Percentiles rank a stretch among this genome's conserved stretches.
Evolutionary conservation across 2,113 vertebrate species (phyloP).

Genomic region (Hirundichthys speculiger): DNA sequence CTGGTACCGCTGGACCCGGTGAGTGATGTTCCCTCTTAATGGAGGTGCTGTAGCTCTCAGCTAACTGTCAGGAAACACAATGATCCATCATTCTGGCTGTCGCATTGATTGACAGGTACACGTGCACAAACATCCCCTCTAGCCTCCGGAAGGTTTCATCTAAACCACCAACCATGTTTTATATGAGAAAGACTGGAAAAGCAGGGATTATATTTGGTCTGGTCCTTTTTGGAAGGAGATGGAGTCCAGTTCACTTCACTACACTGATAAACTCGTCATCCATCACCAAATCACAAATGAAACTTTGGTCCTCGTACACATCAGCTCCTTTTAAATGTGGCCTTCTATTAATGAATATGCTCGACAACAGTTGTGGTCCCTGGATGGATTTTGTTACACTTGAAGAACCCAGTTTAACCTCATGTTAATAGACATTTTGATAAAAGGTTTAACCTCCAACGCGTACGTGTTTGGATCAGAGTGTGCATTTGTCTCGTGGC

Average conservation of each 20-base stretch:
- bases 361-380: constrained; percentile 25
- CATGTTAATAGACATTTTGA: constrained; percentile 58
- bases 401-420: constrained; percentile 41
- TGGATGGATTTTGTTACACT: constrained; percentile 53
- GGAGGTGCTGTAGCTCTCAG: constrained; percentile 60
- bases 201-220: constrained; percentile 1
- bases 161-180: neutral
- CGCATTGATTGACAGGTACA: constrained; percentile 64
- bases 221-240: constrained; percentile 5
- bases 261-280: constrained; percentile 43
- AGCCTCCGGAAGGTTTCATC: constrained; percentile 11
- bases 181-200: constrained; percentile 20
- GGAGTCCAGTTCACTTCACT: constrained; percentile 17
- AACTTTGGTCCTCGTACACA: constrained; percentile 45
- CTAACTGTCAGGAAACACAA: constrained; percentile 57
- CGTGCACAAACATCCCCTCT: constrained; percentile 9
- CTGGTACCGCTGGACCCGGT: constrained; percentile 35
- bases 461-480: neutral
- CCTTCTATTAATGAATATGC: constrained; percentile 51
- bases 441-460: constrained; percentile 22
- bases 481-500: constrained; percentile 26
- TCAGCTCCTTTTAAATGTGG: constrained; percentile 15
- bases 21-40: constrained; percentile 65
- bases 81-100: constrained; percentile 58
- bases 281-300: constrained; percentile 47